Evolutionary conservation across 2,797 vertebrate species (phyloP).

Genomic region (Jordanella pulchra): DNA sequence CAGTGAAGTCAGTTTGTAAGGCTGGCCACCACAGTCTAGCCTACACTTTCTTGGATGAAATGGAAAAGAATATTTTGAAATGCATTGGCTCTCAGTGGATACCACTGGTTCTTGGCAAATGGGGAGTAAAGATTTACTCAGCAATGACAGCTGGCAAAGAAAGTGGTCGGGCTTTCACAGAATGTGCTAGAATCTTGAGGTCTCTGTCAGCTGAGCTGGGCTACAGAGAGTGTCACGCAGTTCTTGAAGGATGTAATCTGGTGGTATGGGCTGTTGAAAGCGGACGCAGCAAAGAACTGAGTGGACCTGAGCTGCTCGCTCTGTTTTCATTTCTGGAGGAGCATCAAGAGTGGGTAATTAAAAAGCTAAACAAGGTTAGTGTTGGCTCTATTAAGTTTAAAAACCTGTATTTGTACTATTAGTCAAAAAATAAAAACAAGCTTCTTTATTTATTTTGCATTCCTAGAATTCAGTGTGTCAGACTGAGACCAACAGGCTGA

Average conservation of each 20-base stretch:
- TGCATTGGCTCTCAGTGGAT: slow-evolving; percentile 21
- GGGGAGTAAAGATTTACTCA: slow-evolving; percentile 73
- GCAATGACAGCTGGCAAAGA: slow-evolving; percentile 36
- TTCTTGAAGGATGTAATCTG: slow-evolving; percentile 83
- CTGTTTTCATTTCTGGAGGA: slow-evolving; percentile 81
- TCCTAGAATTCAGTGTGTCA: slow-evolving; percentile 27
- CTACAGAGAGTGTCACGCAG: slow-evolving; percentile 57
- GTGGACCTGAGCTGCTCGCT: slow-evolving; percentile 62
- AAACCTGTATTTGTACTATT: background rate
- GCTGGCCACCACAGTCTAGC: slow-evolving; percentile 62
- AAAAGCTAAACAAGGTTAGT: slow-evolving; percentile 77
- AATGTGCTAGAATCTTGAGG: slow-evolving; percentile 74
- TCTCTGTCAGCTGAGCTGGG: slow-evolving; percentile 35
- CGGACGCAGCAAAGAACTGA: slow-evolving; percentile 57
- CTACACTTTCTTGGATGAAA: slow-evolving; percentile 50
- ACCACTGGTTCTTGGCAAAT: slow-evolving; percentile 69
- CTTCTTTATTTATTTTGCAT: background rate
- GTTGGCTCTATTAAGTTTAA: background rate
- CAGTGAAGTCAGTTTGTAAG: slow-evolving; percentile 81
- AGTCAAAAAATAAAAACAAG: background rate
- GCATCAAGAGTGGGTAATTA: slow-evolving; percentile 73
- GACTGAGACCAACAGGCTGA: slow-evolving; percentile 64
- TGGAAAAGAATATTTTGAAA: slow-evolving; percentile 37
- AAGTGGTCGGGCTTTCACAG: slow-evolving; percentile 54
- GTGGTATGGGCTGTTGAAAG: slow-evolving; percentile 77